A percentile compares a stretch with the other conserved stretches of the same genome.
Evolutionary conservation across 2,797 vertebrate genomes (phyloP).

Genomic region (Ctenopoma multispine): DNA sequence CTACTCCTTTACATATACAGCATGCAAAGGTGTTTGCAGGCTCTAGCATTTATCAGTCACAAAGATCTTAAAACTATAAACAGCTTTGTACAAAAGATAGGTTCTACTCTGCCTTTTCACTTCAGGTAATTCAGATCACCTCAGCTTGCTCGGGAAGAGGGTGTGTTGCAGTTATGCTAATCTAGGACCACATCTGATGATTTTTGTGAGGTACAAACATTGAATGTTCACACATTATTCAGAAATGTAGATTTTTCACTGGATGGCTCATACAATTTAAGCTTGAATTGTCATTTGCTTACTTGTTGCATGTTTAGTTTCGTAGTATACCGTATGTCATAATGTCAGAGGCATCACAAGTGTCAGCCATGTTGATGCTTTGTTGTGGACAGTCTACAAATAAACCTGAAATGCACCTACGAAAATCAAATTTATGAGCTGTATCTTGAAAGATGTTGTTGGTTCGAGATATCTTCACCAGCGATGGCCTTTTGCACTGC

Average conservation of each 20-base stretch:
- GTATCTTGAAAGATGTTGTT: constrained; percentile 55
- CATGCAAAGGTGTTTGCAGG: constrained; percentile 51
- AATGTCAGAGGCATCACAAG: constrained; percentile 9
- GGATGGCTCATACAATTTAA: constrained; percentile 11
- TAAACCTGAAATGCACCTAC: constrained; percentile 33
- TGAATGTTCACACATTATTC: constrained; percentile 22
- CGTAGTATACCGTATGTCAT: constrained; percentile 12
- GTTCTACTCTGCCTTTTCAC: constrained; percentile 40
- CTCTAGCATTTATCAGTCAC: constrained; percentile 50
- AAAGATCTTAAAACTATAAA: constrained; percentile 60
- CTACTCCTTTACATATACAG: constrained; percentile 58
- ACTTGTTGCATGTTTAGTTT: constrained; percentile 24
- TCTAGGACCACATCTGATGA: constrained; percentile 45
- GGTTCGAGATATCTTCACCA: constrained; percentile 59
- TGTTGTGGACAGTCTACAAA: constrained; percentile 15
- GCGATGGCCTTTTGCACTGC: constrained; percentile 63
- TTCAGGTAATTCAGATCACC: constrained; percentile 55
- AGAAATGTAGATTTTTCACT: constrained; percentile 28
- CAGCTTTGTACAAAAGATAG: constrained; percentile 33
- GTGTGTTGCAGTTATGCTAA: constrained; percentile 43
- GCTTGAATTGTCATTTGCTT: constrained; percentile 18
- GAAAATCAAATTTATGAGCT: constrained; percentile 52
- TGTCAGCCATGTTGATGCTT: constrained; percentile 25
- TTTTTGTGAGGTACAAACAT: constrained; percentile 47
- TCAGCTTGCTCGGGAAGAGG: constrained; percentile 32